These are phyloP conservation scores for Squalus acanthias DNA, from an alignment of 2,797 vertebrate species.

Conservation along the genomic window DNA sequence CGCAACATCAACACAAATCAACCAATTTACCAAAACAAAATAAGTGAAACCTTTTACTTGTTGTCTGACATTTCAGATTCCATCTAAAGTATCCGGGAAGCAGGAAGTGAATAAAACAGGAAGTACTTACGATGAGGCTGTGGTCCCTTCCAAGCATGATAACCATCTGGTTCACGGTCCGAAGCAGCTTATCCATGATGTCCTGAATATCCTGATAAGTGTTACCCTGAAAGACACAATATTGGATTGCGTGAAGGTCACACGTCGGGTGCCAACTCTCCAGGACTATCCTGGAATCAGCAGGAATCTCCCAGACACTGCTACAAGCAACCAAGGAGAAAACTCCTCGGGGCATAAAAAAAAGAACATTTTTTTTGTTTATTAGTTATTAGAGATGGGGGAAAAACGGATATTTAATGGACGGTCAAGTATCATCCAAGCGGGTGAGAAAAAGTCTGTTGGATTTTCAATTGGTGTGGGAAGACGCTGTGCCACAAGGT, in stretches of 20 bases:
- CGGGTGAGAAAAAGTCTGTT: no score
- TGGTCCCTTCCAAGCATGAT: slow-evolving; percentile 48
- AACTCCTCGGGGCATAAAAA: background rate
- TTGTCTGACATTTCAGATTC: background rate
- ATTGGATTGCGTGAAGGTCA: background rate
- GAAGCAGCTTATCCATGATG: slow-evolving; percentile 46
- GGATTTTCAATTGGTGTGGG: no score
- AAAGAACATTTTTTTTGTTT: no score
- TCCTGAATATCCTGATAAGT: slow-evolving; percentile 47
- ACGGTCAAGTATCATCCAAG: no score
- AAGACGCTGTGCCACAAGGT: no score
- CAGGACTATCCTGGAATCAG: background rate
- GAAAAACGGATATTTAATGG: background rate
- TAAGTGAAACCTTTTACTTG: background rate
- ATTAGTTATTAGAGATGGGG: background rate
- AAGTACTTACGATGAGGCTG: slow-evolving; percentile 46
- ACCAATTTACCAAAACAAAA: background rate
- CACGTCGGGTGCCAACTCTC: background rate
- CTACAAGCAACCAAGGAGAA: background rate
- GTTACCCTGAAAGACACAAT: slow-evolving; percentile 42
- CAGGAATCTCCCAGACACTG: background rate
- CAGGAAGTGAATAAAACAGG: background rate
- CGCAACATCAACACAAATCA: background rate
- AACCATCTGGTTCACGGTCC: slow-evolving; percentile 44
- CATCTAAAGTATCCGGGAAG: background rate